Conservation (phyloP, 2,113 vertebrate species). For the Neolamprologus sp. region DNA sequence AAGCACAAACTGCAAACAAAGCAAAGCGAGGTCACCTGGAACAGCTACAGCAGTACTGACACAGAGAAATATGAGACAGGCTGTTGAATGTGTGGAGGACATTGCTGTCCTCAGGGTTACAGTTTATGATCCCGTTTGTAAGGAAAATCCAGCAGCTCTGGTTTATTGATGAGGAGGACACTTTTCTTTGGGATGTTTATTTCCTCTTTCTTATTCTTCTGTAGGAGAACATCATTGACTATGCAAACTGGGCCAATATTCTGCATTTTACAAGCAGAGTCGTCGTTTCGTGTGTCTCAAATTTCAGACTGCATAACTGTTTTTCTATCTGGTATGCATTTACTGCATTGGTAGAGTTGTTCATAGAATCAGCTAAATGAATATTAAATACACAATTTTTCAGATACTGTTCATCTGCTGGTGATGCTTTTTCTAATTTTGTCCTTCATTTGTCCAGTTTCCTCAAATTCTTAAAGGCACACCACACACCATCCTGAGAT, state of each 20-base stretch:
- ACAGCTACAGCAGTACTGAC: constrained; percentile 6
- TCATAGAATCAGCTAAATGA: not conserved
- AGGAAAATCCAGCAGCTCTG: not conserved
- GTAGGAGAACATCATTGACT: not conserved
- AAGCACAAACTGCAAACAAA: not conserved
- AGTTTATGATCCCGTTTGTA: not conserved
- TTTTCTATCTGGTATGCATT: not conserved
- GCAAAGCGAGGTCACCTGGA: not conserved
- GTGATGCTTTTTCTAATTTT: not conserved
- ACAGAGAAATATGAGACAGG: constrained; percentile 25
- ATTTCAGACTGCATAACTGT: not conserved
- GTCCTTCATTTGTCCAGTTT: not conserved
- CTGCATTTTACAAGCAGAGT: not conserved
- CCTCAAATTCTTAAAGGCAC: not conserved
- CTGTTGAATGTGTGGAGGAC: not conserved
- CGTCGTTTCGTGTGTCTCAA: not conserved
- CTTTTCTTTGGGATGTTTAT: not conserved
- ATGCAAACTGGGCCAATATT: not conserved
- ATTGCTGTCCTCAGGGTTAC: not conserved
- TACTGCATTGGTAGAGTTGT: accelerated
- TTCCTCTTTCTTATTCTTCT: not conserved
- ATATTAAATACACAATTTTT: not conserved
- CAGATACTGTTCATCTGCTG: not conserved
- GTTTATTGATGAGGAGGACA: constrained; percentile 1
- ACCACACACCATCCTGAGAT: accelerated